phyloP scores from a whole-genome alignment of 1,140 invertebrate species.

The Musca domestica region DNA sequence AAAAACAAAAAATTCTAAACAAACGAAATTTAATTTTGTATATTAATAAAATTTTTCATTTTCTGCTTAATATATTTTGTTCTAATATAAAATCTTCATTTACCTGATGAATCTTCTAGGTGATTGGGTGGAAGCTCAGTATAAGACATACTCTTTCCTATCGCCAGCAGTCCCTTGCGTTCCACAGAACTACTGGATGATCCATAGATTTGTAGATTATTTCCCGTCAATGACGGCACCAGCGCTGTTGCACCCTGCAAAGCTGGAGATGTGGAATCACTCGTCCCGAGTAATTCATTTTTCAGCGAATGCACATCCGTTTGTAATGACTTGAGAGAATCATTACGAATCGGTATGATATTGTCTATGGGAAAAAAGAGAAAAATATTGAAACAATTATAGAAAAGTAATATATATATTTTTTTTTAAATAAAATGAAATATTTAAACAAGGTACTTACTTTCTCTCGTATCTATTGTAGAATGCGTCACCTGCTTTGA shows the following conservation, averaged over 20 bases:
- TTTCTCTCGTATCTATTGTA: conserved; percentile 52
- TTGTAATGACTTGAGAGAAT: conserved; percentile 47
- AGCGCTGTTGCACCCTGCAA: conserved; percentile 38
- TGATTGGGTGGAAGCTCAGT: conserved; percentile 54
- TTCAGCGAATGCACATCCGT: conserved; percentile 50
- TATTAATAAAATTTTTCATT: too few species aligned
- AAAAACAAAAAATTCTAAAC: too few species aligned
- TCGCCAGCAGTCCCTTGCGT: conserved; percentile 49
- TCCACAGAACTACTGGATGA: conserved; percentile 29
- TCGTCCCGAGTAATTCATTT: conserved; percentile 40
- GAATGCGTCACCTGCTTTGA: conserved; percentile 53
- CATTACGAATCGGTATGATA: conserved; percentile 51
- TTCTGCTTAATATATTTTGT: too few species aligned
- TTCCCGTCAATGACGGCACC: conserved; percentile 37
- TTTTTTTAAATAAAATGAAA: not conserved
- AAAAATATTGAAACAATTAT: not conserved
- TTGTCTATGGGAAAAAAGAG: conserved; percentile 34
- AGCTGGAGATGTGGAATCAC: conserved; percentile 32
- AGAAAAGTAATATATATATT: not conserved
- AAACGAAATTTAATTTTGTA: too few species aligned
- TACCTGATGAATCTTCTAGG: conserved; percentile 40
- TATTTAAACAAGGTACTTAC: conserved; percentile 39
- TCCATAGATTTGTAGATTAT: conserved; percentile 42
- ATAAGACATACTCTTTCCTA: conserved; percentile 53
- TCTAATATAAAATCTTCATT: conserved; percentile 26